Conservation (phyloP, 1,140 invertebrate genomes). For the Zophobas atratus region DNA sequence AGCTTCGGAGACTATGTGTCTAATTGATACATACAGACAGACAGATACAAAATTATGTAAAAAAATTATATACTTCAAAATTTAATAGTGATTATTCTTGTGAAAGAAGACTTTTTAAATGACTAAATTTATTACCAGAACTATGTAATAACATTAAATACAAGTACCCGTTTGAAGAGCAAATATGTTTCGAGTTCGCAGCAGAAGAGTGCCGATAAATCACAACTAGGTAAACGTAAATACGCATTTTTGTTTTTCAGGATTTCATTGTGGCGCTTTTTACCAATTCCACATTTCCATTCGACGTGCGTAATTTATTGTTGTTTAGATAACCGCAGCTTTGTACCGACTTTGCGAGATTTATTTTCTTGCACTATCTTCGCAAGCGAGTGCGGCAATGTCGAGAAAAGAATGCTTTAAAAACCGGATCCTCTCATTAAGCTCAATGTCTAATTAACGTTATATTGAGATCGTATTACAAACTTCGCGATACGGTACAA, state of each 20-base stretch:
- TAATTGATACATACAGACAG: too few relatives aligned
- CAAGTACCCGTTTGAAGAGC: too few relatives aligned
- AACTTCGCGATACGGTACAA: conserved; percentile 27
- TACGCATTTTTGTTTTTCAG: not conserved
- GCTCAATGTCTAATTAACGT: conserved; percentile 40
- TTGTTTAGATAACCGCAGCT: conserved; percentile 1
- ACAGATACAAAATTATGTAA: too few relatives aligned
- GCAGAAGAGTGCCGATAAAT: too few relatives aligned
- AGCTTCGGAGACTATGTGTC: too few relatives aligned
- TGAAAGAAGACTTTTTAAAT: too few relatives aligned
- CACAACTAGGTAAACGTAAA: too few relatives aligned
- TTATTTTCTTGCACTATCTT: conserved; percentile 20
- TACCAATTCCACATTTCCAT: not conserved
- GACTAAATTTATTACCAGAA: too few relatives aligned
- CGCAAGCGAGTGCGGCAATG: conserved; percentile 8
- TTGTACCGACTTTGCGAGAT: conserved; percentile 15
- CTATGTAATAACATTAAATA: too few relatives aligned
- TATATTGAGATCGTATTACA: conserved; percentile 41
- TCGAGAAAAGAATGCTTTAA: conserved; percentile 33
- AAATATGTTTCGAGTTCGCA: too few relatives aligned
- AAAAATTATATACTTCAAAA: too few relatives aligned
- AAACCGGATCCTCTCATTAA: conserved; percentile 40
- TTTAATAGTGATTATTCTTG: too few relatives aligned
- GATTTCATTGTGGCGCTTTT: not conserved
- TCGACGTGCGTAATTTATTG: conserved; percentile 10